Conservation (phyloP, 2,888 invertebrate species). For the Ormyrus thymus region DNA sequence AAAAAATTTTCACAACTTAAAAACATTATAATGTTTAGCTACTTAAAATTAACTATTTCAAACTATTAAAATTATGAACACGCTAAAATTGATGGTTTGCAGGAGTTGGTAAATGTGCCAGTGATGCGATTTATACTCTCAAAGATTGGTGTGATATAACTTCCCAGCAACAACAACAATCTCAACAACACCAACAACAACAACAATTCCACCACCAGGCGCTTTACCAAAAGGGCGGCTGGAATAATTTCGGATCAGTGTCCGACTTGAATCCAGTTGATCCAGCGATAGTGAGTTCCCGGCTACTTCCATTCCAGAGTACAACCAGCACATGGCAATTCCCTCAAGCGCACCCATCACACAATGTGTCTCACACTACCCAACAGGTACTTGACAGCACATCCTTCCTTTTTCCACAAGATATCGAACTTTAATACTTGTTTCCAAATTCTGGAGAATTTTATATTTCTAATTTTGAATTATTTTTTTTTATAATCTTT, state of each 20-base stretch:
- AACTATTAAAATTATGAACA: background rate
- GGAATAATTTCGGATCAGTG: slow-evolving; percentile 76
- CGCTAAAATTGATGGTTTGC: background rate
- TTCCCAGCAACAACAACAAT: slow-evolving; percentile 68
- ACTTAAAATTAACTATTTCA: background rate
- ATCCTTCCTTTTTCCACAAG: slow-evolving; percentile 20
- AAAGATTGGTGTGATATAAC: slow-evolving; percentile 77
- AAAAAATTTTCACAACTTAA: background rate
- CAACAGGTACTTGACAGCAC: slow-evolving; percentile 67
- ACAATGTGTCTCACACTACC: slow-evolving; percentile 70
- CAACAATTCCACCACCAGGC: slow-evolving; percentile 73
- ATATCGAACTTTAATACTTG: no score
- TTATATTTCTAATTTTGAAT: no score
- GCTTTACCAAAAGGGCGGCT: slow-evolving; percentile 71
- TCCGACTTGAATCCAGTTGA: slow-evolving; percentile 94
- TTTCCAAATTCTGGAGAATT: no score
- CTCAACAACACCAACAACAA: slow-evolving; percentile 70
- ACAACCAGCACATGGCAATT: slow-evolving; percentile 73
- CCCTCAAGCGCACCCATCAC: slow-evolving; percentile 70
- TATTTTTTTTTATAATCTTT: no score
- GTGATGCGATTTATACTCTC: slow-evolving; percentile 71
- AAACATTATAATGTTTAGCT: background rate
- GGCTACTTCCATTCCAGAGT: slow-evolving; percentile 75
- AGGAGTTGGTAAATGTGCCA: slow-evolving; percentile 70
- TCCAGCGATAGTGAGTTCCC: slow-evolving; percentile 91